Percentiles rank a stretch among this genome's conserved stretches.
These are phyloP conservation scores for Apamea epomidion DNA, from an alignment of 2,888 invertebrate species.

Conservation along the genomic window DNA sequence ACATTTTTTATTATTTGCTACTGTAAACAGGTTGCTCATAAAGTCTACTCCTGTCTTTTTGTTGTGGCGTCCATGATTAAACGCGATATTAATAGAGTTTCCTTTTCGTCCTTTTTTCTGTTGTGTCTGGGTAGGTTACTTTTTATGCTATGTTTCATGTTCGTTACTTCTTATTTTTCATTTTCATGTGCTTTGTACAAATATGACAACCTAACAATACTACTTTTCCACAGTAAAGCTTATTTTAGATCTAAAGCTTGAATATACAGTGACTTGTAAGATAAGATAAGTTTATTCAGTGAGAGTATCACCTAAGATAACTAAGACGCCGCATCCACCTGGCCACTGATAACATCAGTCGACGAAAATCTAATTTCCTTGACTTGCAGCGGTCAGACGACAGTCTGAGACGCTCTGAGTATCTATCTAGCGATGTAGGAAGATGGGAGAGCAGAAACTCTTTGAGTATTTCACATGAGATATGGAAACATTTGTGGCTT, in stretches of 20 bases:
- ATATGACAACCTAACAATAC: slow-evolving; percentile 1
- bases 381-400: slow-evolving; percentile 54
- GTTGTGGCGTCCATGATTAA: slow-evolving; percentile 71
- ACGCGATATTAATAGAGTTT: slow-evolving; percentile 69
- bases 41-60: slow-evolving; percentile 81
- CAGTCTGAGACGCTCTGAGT: slow-evolving; percentile 26
- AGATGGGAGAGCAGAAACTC: not conserved
- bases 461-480: slow-evolving; percentile 9
- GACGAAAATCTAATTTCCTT: slow-evolving; percentile 58
- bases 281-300: slow-evolving; percentile 32
- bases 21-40: slow-evolving; percentile 86
- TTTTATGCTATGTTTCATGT: slow-evolving; percentile 48
- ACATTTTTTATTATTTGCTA: slow-evolving; percentile 84
- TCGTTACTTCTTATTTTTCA: slow-evolving; percentile 24
- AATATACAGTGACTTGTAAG: not conserved
- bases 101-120: slow-evolving; percentile 59
- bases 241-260: not conserved
- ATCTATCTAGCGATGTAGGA: slow-evolving; percentile 3
- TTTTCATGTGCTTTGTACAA: slow-evolving; percentile 1
- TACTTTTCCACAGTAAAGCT: not conserved
- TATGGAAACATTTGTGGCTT: not conserved
- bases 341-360: slow-evolving; percentile 45
- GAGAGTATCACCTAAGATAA: slow-evolving; percentile 38
- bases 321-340: slow-evolving; percentile 39
- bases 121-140: slow-evolving; percentile 51